phyloP scores from a whole-genome alignment of 2,888 invertebrate genomes.

The Temnothorax rugatulus region DNA sequence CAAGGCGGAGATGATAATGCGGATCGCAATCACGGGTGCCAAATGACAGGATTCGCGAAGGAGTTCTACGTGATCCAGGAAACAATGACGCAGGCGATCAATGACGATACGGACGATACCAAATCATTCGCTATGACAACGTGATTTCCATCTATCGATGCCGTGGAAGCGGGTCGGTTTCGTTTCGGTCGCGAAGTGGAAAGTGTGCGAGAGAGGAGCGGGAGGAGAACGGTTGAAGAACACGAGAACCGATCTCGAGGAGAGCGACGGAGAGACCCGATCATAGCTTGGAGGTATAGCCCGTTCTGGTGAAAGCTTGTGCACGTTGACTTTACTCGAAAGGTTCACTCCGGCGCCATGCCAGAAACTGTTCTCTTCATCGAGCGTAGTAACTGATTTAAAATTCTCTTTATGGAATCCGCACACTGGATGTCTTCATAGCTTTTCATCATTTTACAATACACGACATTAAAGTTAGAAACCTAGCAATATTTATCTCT shows the following conservation, averaged over 20 bases:
- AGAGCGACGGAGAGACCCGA: constrained; percentile 67
- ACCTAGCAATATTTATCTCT: background rate
- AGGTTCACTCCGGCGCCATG: constrained; percentile 54
- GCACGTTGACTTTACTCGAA: constrained; percentile 64
- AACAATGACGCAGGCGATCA: constrained; percentile 47
- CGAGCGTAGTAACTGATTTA: constrained; percentile 58
- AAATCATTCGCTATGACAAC: constrained; percentile 35
- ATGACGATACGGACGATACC: constrained; percentile 48
- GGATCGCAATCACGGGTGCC: constrained; percentile 17
- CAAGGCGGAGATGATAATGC: constrained; percentile 25
- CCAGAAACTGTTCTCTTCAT: constrained; percentile 59
- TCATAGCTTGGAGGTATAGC: constrained; percentile 64
- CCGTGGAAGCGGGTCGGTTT: constrained; percentile 49
- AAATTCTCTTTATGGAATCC: background rate
- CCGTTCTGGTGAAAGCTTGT: constrained; percentile 73
- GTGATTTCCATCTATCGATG: constrained; percentile 47
- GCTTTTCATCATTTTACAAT: background rate
- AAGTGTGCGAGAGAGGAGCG: constrained; percentile 53
- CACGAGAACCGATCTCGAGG: constrained; percentile 62
- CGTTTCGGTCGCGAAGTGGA: constrained; percentile 47
- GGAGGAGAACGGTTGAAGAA: constrained; percentile 51
- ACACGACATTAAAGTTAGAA: background rate
- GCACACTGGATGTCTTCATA: background rate
- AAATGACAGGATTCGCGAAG: constrained; percentile 45
- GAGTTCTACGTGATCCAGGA: constrained; percentile 32